phyloP scores from a whole-genome alignment of 2,888 invertebrate species.

The Parthenolecanium corni region DNA sequence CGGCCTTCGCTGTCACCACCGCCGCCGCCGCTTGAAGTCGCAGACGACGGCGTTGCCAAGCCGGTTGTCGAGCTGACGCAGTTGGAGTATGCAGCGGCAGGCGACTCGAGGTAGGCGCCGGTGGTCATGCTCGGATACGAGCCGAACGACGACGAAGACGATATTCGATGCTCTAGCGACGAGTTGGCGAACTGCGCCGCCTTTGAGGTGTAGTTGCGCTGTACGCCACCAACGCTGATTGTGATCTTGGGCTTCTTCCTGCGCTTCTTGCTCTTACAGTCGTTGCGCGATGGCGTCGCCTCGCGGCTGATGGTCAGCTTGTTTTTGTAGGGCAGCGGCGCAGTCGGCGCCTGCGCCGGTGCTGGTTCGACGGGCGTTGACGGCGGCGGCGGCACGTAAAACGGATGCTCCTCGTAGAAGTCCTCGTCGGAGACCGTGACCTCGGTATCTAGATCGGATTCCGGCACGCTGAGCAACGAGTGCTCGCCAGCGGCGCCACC shows the following conservation, averaged over 20 bases:
- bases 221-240: background rate
- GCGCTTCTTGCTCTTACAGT: background rate
- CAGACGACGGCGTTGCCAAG: constrained; percentile 41
- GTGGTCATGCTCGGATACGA: too few relatives aligned
- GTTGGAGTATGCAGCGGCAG: too few relatives aligned
- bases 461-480: constrained; percentile 37
- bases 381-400: constrained; percentile 56
- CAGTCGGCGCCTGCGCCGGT: background rate
- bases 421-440: constrained; percentile 80
- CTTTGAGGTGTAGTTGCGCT: background rate
- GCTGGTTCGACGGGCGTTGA: constrained; percentile 33
- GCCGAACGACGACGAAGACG: too few relatives aligned
- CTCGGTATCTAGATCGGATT: constrained; percentile 73
- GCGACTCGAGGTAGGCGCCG: too few relatives aligned
- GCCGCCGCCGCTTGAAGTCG: background rate
- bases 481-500: constrained; percentile 39
- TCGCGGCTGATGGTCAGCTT: background rate
- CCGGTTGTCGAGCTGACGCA: too few relatives aligned
- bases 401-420: constrained; percentile 74
- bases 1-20: constrained; percentile 40
- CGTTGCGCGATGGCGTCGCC: background rate
- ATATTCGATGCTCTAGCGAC: too few relatives aligned
- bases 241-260: background rate
- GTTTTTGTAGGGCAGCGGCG: background rate
- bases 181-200: background rate